Base-by-base conservation (phyloP, 2,797 vertebrate species). In the Cercopithecus neglectus region DNA sequence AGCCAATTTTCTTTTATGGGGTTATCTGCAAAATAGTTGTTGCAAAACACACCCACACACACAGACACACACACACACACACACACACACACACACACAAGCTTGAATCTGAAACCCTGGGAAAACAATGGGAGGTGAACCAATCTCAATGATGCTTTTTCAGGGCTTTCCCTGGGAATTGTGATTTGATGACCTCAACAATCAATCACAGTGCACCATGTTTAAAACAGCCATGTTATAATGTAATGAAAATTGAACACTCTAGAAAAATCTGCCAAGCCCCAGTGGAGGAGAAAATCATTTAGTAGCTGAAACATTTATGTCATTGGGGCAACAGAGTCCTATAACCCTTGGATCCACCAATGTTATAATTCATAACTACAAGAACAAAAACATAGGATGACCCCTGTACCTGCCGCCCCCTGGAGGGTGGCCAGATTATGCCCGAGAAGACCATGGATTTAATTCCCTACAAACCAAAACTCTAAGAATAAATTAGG, bases 1-100 rank as follows among this genome's bases (percentile, higher is more conserved):
- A 96, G 82, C 64, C 79, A 89, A 17, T 92, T 95, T 90, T 94
- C 96, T 98, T 96, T 96, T 93, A 96, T 88, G 39, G 50, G 3
- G 26, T 44, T 67, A 83, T 79, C n/a, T 95, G 79, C 33, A 86
- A 95, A 88, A 91, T 16, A 95, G 50, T 82, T 48, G 82, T 79
- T 61, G 64, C 46, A 95, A 72, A 78, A 82, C 48, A 55, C 53
- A 21, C 53, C 19, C 53, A 53, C 53, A 53, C 53, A 57, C 55
- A 26, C 1, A 64, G 0, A 17, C 6, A 33, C 30, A 64, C 3
- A 64, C 7, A 64, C 2, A 61, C 8, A 11, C 44, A 46, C 10
- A 46, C 44, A 46, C 10, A 46, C 44, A 46, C 10, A 46, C 44
- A 46, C 14, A 14, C 28, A 21, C n/a, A 87, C 46, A 91, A 74